These are phyloP conservation scores for Pseudomyrmex flavicornis DNA, from an alignment of 1,140 invertebrate species.

Conservation along the genomic window DNA sequence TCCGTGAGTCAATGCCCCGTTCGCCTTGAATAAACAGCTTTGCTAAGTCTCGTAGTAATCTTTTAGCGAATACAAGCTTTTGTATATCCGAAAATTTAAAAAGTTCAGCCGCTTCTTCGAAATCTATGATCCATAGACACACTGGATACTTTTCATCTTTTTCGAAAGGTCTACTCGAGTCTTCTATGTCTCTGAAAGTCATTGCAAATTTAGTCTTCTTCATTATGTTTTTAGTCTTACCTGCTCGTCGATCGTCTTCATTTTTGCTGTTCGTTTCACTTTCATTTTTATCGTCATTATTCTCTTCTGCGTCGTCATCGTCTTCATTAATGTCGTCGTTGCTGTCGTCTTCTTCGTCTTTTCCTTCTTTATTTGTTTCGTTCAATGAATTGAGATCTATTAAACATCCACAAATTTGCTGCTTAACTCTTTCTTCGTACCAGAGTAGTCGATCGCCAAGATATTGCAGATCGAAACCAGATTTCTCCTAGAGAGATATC, in stretches of 20 bases:
- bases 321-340: too few species aligned
- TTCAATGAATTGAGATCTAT: too few species aligned
- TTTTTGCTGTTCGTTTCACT: too few species aligned
- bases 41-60: conserved; percentile 71
- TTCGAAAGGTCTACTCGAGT: background rate
- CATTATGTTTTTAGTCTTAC: background rate
- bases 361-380: too few species aligned
- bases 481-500: too few species aligned
- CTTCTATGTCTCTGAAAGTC: background rate
- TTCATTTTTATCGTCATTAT: too few species aligned
- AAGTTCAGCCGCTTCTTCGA: conserved; percentile 67
- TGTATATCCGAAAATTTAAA: conserved; percentile 71
- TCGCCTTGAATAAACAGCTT: conserved; percentile 76
- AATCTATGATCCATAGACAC: conserved; percentile 71
- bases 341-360: too few species aligned
- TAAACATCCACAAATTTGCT: too few species aligned
- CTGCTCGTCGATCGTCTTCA: background rate
- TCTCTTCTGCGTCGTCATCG: too few species aligned
- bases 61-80: conserved; percentile 75
- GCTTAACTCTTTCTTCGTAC: too few species aligned
- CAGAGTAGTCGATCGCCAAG: too few species aligned
- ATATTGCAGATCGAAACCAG: too few species aligned
- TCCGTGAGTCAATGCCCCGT: conserved; percentile 68
- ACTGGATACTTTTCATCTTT: conserved; percentile 49
- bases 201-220: background rate